Conservation (phyloP, 30 jellyfish, hydroid and myxozoan species). For the Aurelia aurita complex sp. Pacific region DNA sequence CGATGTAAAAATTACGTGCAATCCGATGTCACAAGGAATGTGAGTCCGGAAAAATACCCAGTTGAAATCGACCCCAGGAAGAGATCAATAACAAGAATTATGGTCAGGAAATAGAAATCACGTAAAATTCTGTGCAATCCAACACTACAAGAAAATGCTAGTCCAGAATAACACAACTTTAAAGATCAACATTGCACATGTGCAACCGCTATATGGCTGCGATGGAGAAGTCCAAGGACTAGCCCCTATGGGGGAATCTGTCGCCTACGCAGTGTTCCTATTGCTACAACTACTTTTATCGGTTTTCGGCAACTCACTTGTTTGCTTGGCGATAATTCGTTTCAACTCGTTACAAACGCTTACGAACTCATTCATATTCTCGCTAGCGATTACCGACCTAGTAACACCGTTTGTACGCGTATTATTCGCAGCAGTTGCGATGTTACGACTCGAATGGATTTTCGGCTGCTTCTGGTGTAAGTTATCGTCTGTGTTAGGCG, state of each 20-base stretch:
- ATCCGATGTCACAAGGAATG: too few relatives aligned
- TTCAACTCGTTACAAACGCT: slow-evolving; percentile 64
- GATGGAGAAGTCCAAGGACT: slow-evolving; percentile 71
- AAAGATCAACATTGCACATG: not conserved
- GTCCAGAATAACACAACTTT: not conserved
- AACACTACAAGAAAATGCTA: too few relatives aligned
- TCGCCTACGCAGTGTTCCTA: slow-evolving; percentile 40
- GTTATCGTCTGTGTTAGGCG: slow-evolving; percentile 80
- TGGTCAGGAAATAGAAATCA: too few relatives aligned
- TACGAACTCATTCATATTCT: slow-evolving; percentile 74
- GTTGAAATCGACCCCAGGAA: too few relatives aligned
- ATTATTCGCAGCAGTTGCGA: slow-evolving; percentile 60
- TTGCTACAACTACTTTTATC: slow-evolving; percentile 51
- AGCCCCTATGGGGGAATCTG: slow-evolving; percentile 46
- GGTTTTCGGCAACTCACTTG: slow-evolving; percentile 75
- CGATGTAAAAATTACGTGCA: too few relatives aligned
- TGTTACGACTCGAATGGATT: slow-evolving; percentile 70
- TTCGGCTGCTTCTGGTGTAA: slow-evolving; percentile 94
- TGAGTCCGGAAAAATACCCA: too few relatives aligned
- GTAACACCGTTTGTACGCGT: slow-evolving; percentile 82
- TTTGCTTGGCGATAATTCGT: slow-evolving; percentile 73
- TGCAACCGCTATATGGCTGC: slow-evolving; percentile 70
- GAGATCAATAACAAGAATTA: too few relatives aligned
- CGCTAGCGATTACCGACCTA: slow-evolving; percentile 83
- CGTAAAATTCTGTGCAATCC: too few relatives aligned